Percentiles rank a stretch among this genome's conserved stretches.
These are phyloP conservation scores for Iselma pallidipennis DNA, from an alignment of 2,888 invertebrate genomes.

Conservation along the genomic window DNA sequence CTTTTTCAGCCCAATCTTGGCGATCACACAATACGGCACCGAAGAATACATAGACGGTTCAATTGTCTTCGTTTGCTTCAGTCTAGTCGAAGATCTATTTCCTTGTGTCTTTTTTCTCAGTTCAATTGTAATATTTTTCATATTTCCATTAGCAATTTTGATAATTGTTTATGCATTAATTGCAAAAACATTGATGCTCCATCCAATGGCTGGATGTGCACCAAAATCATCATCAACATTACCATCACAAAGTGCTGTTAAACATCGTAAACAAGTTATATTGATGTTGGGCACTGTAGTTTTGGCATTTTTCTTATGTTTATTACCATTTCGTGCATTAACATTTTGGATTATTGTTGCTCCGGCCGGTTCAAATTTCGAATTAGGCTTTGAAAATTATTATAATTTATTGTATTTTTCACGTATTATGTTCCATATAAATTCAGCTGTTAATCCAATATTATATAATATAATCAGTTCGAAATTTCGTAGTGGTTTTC, in stretches of 20 bases:
- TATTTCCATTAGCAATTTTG: slow-evolving; percentile 79
- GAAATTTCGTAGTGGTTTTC: slow-evolving; percentile 83
- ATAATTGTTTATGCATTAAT: slow-evolving; percentile 83
- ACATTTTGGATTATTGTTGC: slow-evolving; percentile 85
- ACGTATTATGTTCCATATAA: slow-evolving; percentile 85
- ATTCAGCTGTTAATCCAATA: slow-evolving; percentile 90
- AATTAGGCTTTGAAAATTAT: slow-evolving; percentile 78
- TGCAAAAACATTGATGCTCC: slow-evolving; percentile 80
- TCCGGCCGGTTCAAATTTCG: slow-evolving; percentile 64
- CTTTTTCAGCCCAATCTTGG: slow-evolving; percentile 78
- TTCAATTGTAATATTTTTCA: slow-evolving; percentile 82
- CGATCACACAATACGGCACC: slow-evolving; percentile 75
- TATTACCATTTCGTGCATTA: slow-evolving; percentile 86
- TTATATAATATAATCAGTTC: slow-evolving; percentile 91
- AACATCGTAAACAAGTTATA: slow-evolving; percentile 81
- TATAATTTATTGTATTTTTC: slow-evolving; percentile 84
- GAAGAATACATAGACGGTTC: slow-evolving; percentile 74
- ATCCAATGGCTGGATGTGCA: slow-evolving; percentile 69
- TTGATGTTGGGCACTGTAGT: slow-evolving; percentile 90
- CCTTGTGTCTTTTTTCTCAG: slow-evolving; percentile 78
- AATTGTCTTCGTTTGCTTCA: slow-evolving; percentile 76
- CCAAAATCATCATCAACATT: slow-evolving; percentile 58
- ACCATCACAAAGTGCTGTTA: slow-evolving; percentile 63
- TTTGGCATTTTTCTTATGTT: slow-evolving; percentile 85
- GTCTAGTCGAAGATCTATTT: slow-evolving; percentile 78